Conservation (phyloP, 2,888 invertebrate genomes). For the Ormyrus rosae region DNA sequence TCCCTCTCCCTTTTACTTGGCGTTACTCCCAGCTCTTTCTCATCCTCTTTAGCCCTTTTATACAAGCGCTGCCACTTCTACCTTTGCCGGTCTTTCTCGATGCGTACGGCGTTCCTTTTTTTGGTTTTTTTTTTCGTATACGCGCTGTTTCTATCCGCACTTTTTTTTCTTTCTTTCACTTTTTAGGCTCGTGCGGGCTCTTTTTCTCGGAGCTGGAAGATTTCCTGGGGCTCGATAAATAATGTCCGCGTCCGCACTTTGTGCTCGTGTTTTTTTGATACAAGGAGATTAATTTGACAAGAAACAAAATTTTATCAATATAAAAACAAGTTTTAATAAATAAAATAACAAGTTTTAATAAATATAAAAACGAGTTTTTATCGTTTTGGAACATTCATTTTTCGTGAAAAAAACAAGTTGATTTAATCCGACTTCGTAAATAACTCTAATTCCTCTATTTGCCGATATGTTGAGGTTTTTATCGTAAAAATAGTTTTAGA, state of each 20-base stretch:
- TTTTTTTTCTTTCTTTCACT: neutral
- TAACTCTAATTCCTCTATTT: too few species aligned
- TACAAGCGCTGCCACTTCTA: conserved; percentile 2
- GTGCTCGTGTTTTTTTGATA: neutral
- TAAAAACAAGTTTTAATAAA: too few species aligned
- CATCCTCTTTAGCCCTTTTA: conserved; percentile 36
- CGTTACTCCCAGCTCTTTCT: conserved; percentile 22
- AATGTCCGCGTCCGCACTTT: neutral
- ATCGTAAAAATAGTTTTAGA: too few species aligned
- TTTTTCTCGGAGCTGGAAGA: neutral
- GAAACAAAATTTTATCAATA: too few species aligned
- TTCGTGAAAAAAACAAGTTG: too few species aligned
- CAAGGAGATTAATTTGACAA: too few species aligned
- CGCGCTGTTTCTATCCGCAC: neutral
- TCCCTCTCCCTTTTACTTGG: conserved; percentile 15
- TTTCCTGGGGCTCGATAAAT: conserved; percentile 18
- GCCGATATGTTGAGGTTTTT: too few species aligned
- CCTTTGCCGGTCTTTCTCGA: neutral
- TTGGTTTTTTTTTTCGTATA: neutral
- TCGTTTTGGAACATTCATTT: too few species aligned
- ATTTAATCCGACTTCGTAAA: too few species aligned
- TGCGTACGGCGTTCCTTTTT: neutral
- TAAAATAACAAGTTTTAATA: too few species aligned
- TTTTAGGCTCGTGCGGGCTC: neutral
- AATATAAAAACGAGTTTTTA: too few species aligned